A percentile compares a stretch with the other conserved stretches of the same genome.
These are phyloP conservation scores for Protonibea diacanthus DNA, from an alignment of 2,797 vertebrate genomes.

Conservation along the genomic window DNA sequence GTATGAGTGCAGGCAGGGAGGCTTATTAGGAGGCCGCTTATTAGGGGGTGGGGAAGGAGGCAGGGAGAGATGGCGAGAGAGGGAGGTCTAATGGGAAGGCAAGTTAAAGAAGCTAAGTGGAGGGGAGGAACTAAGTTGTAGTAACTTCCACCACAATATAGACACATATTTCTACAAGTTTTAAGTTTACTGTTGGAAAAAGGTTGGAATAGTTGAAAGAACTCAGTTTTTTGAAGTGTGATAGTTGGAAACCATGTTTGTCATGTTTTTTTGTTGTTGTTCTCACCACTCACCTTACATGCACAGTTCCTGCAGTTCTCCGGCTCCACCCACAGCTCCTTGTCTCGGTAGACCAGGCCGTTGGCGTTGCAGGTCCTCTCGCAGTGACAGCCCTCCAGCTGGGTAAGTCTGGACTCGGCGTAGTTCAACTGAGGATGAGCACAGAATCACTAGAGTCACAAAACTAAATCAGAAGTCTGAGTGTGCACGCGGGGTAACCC, in stretches of 20 bases:
- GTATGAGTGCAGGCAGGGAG: constrained; percentile 43
- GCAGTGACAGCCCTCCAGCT: constrained; percentile 95
- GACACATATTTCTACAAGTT: neutral
- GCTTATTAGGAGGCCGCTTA: constrained; percentile 53
- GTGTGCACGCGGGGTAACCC: neutral
- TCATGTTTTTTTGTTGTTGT: neutral
- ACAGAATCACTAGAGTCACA: constrained; percentile 36
- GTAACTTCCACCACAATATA: neutral
- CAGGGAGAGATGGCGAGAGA: constrained; percentile 5
- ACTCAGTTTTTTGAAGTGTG: neutral
- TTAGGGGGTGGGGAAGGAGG: constrained; percentile 31
- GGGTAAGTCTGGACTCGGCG: constrained; percentile 93
- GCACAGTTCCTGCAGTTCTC: constrained; percentile 96
- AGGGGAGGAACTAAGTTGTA: neutral
- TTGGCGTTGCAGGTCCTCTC: constrained; percentile 94
- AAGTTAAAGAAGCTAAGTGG: constrained; percentile 16
- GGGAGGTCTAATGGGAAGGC: constrained; percentile 19
- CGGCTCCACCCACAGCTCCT: constrained; percentile 94
- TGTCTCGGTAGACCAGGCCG: constrained; percentile 90
- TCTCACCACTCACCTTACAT: constrained; percentile 87
- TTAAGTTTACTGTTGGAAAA: neutral
- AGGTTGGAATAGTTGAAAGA: too few species aligned
- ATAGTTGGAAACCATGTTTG: neutral
- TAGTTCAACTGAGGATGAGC: constrained; percentile 89
- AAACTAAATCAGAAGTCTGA: constrained; percentile 38